Percentiles rank a stretch among this genome's conserved stretches.
Evolutionary conservation across 2,888 invertebrate species (phyloP).

Genomic region (Drosophila multiciliata): DNA sequence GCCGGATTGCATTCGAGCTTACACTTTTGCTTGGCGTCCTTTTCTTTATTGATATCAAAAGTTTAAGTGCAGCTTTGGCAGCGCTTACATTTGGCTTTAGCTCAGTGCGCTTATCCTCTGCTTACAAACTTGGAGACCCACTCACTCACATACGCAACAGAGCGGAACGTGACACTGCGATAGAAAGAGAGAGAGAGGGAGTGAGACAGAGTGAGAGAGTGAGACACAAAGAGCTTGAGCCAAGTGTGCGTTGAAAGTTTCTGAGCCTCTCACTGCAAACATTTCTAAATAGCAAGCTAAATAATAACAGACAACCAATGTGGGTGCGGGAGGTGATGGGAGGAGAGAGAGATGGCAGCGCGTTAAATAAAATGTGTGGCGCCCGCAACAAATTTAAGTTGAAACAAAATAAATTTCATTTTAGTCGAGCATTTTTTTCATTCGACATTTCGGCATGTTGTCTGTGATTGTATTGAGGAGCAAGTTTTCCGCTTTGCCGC

Average conservation of each 20-base stretch:
- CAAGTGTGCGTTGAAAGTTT: constrained; percentile 42
- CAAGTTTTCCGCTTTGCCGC: constrained; percentile 75
- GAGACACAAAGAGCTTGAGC: constrained; percentile 22
- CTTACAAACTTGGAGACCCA: constrained; percentile 56
- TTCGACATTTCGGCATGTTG: constrained; percentile 42
- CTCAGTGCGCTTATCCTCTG: constrained; percentile 68
- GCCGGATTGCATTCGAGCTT: constrained; percentile 47
- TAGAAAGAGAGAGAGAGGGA: not conserved
- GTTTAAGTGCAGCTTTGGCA: constrained; percentile 78
- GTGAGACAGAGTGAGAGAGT: no score
- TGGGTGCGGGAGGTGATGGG: not conserved
- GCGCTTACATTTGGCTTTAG: constrained; percentile 75
- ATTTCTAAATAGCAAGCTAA: constrained; percentile 43
- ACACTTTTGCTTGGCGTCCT: constrained; percentile 40
- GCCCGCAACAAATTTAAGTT: constrained; percentile 39
- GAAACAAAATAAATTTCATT: constrained; percentile 76
- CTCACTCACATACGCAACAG: constrained; percentile 36
- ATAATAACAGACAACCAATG: constrained; percentile 17
- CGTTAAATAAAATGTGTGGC: constrained; percentile 29
- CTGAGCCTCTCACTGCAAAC: constrained; percentile 30
- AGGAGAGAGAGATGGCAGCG: not conserved
- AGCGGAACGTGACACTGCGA: not conserved
- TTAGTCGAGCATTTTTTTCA: constrained; percentile 66
- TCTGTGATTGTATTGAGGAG: constrained; percentile 67
- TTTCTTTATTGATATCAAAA: constrained; percentile 76